Conservation (phyloP, 2,113 vertebrate genomes). For the Carollia perspicillata region DNA sequence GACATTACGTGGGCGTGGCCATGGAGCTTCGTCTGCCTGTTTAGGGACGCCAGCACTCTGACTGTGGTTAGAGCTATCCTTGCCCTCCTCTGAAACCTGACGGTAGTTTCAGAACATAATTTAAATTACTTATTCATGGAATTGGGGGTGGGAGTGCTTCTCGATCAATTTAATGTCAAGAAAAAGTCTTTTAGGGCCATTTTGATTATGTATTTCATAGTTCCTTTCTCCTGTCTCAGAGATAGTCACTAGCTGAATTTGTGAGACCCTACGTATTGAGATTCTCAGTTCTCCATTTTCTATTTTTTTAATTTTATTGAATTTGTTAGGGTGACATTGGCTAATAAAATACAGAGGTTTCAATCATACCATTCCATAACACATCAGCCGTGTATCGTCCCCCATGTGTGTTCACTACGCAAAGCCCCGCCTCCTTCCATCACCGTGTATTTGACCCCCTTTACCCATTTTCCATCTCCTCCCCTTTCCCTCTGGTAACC, state of each 20-base stretch:
- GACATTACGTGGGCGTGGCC: neutral
- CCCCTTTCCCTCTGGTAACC: neutral
- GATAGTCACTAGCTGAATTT: neutral
- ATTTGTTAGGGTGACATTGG: neutral
- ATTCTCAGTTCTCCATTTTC: neutral
- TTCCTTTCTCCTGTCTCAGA: neutral
- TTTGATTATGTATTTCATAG: neutral
- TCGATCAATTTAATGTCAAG: neutral
- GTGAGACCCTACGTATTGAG: neutral
- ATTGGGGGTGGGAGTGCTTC: neutral
- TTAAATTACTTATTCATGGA: neutral
- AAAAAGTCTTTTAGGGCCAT: neutral
- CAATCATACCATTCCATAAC: neutral
- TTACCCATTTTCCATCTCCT: neutral
- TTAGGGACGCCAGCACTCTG: neutral
- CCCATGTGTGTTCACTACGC: neutral
- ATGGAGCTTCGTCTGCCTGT: fast-evolving
- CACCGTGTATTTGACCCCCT: neutral
- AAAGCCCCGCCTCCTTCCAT: neutral
- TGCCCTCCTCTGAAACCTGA: neutral
- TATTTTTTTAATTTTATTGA: neutral
- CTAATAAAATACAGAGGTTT: neutral
- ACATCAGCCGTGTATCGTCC: too few species aligned
- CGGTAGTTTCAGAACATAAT: neutral
- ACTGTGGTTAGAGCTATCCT: neutral